These are phyloP conservation scores for Hemibagrus wyckioides DNA, from an alignment of 2,113 vertebrate genomes.

Conservation along the genomic window DNA sequence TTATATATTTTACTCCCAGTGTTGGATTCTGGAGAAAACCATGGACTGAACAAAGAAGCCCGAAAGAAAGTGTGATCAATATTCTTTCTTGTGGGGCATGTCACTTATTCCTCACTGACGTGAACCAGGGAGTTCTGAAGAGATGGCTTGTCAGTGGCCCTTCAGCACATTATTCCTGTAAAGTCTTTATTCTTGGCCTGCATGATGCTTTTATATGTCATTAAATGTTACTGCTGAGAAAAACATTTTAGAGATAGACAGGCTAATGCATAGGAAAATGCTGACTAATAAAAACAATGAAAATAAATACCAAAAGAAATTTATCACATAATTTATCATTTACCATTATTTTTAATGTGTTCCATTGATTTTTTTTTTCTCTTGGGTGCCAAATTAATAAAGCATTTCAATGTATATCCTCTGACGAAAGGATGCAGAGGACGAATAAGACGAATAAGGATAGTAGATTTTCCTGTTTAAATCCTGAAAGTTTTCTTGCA, in stretches of 20 bases:
- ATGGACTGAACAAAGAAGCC: background rate
- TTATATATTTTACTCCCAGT: background rate
- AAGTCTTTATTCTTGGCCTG: constrained; percentile 32
- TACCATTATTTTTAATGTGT: constrained; percentile 28
- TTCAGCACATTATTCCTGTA: constrained; percentile 45
- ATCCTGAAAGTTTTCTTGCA: background rate
- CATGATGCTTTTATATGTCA: constrained; percentile 43
- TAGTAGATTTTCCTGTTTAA: background rate
- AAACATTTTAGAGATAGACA: constrained; percentile 2
- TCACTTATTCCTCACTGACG: constrained; percentile 43
- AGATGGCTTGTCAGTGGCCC: constrained; percentile 40
- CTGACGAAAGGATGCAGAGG: background rate
- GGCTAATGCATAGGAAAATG: constrained; percentile 5
- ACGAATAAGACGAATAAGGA: background rate
- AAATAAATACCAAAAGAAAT: background rate
- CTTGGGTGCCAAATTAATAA: constrained; percentile 11
- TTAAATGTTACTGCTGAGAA: constrained; percentile 32
- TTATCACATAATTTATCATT: too few relatives aligned
- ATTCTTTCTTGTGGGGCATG: constrained; percentile 37
- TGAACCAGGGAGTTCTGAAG: constrained; percentile 42
- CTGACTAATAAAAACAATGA: constrained; percentile 3
- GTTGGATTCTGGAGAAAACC: background rate
- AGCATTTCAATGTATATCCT: constrained; percentile 5
- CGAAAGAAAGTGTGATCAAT: constrained; percentile 21
- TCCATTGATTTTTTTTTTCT: constrained; percentile 27